These are phyloP conservation scores for Paguma larvata DNA, from an alignment of 2,797 vertebrate genomes.

Conservation along the genomic window DNA sequence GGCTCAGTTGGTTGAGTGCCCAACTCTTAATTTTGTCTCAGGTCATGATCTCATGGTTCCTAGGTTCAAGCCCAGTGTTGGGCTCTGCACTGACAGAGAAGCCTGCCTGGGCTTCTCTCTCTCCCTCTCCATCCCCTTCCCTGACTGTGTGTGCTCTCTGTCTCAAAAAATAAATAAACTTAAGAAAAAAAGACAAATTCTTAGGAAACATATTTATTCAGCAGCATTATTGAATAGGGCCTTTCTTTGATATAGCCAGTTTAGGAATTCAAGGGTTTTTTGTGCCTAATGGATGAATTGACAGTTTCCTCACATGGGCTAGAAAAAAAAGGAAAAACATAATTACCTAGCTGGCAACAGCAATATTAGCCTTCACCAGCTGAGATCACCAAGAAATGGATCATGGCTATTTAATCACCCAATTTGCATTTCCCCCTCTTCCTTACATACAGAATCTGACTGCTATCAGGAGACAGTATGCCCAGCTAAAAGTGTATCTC, in stretches of 20 bases:
- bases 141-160: too few species aligned
- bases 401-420: not conserved
- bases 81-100: too few species aligned
- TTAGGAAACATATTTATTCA: not conserved
- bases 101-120: too few species aligned
- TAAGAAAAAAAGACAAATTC: not conserved
- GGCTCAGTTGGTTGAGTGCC: too few species aligned
- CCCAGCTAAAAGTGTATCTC: not conserved
- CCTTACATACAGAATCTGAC: not conserved
- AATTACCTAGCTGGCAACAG: not conserved
- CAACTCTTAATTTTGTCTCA: too few species aligned
- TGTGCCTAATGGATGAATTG: not conserved
- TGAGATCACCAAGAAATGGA: not conserved
- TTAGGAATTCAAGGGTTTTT: not conserved
- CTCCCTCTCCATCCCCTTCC: too few species aligned
- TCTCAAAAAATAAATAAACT: too few species aligned
- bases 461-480: not conserved
- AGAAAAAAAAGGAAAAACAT: not conserved
- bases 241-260: not conserved
- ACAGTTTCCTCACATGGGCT: not conserved
- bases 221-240: not conserved
- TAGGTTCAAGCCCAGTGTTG: too few species aligned
- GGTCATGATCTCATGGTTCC: too few species aligned
- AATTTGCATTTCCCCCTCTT: not conserved
- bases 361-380: not conserved